Evolutionary conservation across 2,888 invertebrate genomes (phyloP).

Genomic region (Suillia variegata): DNA sequence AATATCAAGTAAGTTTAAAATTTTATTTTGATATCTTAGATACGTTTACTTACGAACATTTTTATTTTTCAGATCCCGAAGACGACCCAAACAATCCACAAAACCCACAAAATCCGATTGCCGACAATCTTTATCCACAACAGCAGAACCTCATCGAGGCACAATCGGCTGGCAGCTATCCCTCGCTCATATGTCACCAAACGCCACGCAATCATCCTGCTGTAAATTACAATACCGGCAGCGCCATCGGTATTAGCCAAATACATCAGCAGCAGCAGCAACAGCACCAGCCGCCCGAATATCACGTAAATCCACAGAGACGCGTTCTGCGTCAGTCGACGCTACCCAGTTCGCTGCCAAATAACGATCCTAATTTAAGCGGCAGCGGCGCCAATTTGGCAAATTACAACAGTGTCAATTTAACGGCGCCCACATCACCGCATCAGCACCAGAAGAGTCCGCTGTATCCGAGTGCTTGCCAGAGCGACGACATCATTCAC

Average conservation of each 20-base stretch:
- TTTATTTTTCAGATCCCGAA: slow-evolving; percentile 49
- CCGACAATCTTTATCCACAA: slow-evolving; percentile 63
- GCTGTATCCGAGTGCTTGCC: slow-evolving; percentile 51
- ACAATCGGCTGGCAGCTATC: slow-evolving; percentile 58
- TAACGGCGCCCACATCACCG: slow-evolving; percentile 58
- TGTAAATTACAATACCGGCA: slow-evolving; percentile 46
- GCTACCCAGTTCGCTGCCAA: slow-evolving; percentile 54
- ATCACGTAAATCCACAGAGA: slow-evolving; percentile 46
- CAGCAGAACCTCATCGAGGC: slow-evolving; percentile 68
- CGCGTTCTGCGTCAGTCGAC: slow-evolving; percentile 59
- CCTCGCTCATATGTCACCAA: slow-evolving; percentile 49
- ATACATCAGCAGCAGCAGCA: background rate
- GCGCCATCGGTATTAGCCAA: slow-evolving; percentile 47
- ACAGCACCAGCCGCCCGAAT: slow-evolving; percentile 32
- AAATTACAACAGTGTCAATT: slow-evolving; percentile 52
- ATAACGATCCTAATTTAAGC: slow-evolving; percentile 47
- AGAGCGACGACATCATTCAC: slow-evolving; percentile 51
- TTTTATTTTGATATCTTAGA: background rate
- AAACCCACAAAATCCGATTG: slow-evolving; percentile 47
- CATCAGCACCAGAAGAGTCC: slow-evolving; percentile 55
- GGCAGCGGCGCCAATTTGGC: slow-evolving; percentile 51
- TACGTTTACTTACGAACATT: background rate
- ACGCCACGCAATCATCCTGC: slow-evolving; percentile 35
- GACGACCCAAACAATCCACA: slow-evolving; percentile 55
- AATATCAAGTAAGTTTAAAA: slow-evolving; percentile 68